A percentile compares a stretch with the other conserved stretches of the same genome.
These are phyloP conservation scores for Diplolepis rosae DNA, from an alignment of 2,888 invertebrate species.

Conservation along the genomic window DNA sequence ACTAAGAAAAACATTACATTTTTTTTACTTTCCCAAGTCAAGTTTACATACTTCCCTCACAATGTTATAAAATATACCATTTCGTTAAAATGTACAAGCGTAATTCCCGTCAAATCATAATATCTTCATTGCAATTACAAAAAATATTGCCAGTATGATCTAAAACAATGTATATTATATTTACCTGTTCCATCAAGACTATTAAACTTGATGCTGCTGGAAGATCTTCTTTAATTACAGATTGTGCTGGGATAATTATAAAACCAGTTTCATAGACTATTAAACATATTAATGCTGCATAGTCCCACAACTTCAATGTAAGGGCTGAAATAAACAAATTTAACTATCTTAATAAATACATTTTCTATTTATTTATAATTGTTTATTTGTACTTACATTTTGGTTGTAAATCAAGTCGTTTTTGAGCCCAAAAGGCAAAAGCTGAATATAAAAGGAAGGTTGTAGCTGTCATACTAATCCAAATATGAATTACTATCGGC, in stretches of 20 bases:
- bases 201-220: slow-evolving; percentile 77
- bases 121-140: too few species aligned
- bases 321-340: slow-evolving; percentile 63
- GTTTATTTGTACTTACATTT: slow-evolving; percentile 58
- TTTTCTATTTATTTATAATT: background rate
- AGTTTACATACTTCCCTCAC: too few species aligned
- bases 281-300: slow-evolving; percentile 65
- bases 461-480: slow-evolving; percentile 75
- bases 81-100: too few species aligned
- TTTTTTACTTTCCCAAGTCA: too few species aligned
- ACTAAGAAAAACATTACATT: too few species aligned
- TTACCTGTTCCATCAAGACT: slow-evolving; percentile 78
- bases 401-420: slow-evolving; percentile 58
- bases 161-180: slow-evolving; percentile 2
- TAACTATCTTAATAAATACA: background rate
- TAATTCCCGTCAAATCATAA: too few species aligned
- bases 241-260: slow-evolving; percentile 71
- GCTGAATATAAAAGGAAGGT: slow-evolving; percentile 73
- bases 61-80: too few species aligned
- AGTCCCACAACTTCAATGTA: slow-evolving; percentile 70
- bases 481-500: slow-evolving; percentile 76
- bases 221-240: slow-evolving; percentile 73
- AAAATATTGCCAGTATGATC: too few species aligned
- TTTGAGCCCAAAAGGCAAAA: slow-evolving; percentile 75
- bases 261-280: slow-evolving; percentile 70